A percentile compares a stretch with the other conserved stretches of the same genome.
Evolutionary conservation across 2,797 vertebrate genomes (phyloP).

Genomic region (Petrocephalus sullivani): DNA sequence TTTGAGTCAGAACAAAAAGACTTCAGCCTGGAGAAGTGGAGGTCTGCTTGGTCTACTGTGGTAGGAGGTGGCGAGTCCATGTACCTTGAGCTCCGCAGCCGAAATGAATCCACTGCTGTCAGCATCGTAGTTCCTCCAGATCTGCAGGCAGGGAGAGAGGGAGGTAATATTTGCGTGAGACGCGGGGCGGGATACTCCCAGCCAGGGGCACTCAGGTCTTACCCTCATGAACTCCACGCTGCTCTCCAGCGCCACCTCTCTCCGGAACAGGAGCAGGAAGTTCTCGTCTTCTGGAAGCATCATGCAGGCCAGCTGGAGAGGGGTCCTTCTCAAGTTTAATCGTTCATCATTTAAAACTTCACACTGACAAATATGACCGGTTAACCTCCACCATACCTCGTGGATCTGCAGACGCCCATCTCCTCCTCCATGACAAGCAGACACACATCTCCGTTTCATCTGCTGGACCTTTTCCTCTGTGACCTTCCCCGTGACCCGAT

Average conservation of each 20-base stretch:
- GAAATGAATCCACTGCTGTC: constrained; percentile 92
- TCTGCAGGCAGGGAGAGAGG: constrained; percentile 54
- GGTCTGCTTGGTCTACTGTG: not conserved
- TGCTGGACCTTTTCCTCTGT: constrained; percentile 57
- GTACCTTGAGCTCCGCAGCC: constrained; percentile 73
- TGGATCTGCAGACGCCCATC: constrained; percentile 69
- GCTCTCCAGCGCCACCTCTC: constrained; percentile 82
- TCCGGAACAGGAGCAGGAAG: constrained; percentile 82
- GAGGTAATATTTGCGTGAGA: not conserved
- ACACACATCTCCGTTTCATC: constrained; percentile 62
- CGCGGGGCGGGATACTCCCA: not conserved
- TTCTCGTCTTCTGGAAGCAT: constrained; percentile 81
- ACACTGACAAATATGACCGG: not conserved
- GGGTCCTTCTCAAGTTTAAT: not conserved
- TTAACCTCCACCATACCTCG: constrained; percentile 59
- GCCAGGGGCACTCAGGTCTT: constrained; percentile 32
- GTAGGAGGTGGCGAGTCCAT: not conserved
- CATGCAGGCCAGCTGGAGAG: constrained; percentile 67
- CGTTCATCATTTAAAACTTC: not conserved
- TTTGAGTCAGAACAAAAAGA: not conserved
- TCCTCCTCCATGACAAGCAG: constrained; percentile 39
- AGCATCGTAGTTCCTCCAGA: constrained; percentile 83
- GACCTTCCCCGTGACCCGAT: constrained; percentile 47
- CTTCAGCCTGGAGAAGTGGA: not conserved
- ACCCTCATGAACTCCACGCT: constrained; percentile 95